These are phyloP conservation scores for Pluvialis apricaria DNA, from an alignment of 2,113 vertebrate genomes.

Conservation along the genomic window DNA sequence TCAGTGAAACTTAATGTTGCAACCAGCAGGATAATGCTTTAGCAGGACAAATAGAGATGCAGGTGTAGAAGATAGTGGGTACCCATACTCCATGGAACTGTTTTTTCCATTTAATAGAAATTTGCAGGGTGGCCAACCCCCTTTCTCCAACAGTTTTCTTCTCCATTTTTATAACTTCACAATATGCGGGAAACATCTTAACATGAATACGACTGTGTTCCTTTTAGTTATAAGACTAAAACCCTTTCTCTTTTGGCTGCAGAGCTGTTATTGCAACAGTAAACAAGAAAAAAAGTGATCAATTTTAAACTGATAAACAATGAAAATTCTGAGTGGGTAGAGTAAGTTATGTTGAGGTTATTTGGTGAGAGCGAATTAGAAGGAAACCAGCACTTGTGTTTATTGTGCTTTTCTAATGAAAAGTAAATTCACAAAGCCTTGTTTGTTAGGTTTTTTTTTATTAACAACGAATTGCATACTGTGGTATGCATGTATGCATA, in stretches of 20 bases:
- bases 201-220: not conserved
- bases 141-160: not conserved
- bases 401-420: constrained; percentile 14
- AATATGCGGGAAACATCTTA: not conserved
- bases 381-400: not conserved
- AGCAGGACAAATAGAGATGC: not conserved
- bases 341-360: constrained; percentile 21
- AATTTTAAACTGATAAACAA: constrained; percentile 38
- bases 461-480: not conserved
- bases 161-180: not conserved
- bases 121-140: not conserved
- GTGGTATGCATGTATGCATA: not conserved
- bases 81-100: not conserved
- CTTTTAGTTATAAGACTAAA: not conserved
- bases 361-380: not conserved
- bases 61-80: not conserved
- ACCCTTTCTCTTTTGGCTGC: not conserved
- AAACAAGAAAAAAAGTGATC: constrained; percentile 25
- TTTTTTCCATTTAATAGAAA: not conserved
- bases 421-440: not conserved
- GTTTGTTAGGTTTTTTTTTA: not conserved
- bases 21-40: not conserved
- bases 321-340: not conserved
- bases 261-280: not conserved
- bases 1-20: not conserved